Evolutionary conservation across 2,797 vertebrate genomes (phyloP).

Genomic region (Chrosomus eos): DNA sequence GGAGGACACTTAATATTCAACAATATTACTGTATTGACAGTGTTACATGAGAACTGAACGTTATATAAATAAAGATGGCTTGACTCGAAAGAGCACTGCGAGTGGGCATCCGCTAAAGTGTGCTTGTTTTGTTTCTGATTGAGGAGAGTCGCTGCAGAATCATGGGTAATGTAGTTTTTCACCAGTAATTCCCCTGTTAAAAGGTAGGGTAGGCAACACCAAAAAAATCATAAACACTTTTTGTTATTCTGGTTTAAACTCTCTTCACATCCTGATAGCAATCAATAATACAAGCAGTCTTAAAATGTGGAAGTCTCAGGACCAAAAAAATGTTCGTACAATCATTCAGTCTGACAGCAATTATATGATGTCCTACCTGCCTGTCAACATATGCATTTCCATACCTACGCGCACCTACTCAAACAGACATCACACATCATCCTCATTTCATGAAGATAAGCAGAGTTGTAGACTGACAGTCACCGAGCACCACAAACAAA

Average conservation of each 20-base stretch:
- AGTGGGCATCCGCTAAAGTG: neutral
- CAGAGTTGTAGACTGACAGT: neutral
- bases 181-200: neutral
- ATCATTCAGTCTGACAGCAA: neutral
- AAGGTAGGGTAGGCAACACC: neutral
- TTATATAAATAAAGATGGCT: neutral
- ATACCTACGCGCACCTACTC: fast-evolving
- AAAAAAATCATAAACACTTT: neutral
- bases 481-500: neutral
- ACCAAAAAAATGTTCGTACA: neutral
- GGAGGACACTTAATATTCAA: too few species aligned
- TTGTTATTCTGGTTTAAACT: neutral
- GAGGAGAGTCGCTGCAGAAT: neutral
- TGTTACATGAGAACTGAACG: too few species aligned
- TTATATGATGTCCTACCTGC: neutral
- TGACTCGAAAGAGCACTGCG: neutral
- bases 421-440: neutral
- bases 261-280: neutral
- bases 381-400: neutral
- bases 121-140: neutral
- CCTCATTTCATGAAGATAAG: neutral
- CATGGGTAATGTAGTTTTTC: neutral
- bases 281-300: too few species aligned
- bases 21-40: too few species aligned
- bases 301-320: too few species aligned